phyloP scores from a whole-genome alignment of 2,797 vertebrate species.

The Tolypeutes matacus region DNA sequence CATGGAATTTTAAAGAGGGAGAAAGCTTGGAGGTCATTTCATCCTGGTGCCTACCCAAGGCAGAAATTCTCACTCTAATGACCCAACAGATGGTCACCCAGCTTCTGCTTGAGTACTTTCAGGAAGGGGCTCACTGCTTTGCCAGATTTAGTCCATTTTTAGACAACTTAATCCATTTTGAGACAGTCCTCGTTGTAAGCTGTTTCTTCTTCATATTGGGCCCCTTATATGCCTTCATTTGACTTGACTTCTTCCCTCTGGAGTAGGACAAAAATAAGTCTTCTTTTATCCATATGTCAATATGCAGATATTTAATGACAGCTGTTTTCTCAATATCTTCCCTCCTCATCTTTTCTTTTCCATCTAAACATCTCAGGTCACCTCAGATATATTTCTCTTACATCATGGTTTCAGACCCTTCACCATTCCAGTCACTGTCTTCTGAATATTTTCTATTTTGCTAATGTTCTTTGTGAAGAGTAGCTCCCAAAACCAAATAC shows the following conservation, averaged over 20 bases:
- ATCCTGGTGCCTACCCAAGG: background rate
- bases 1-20: background rate
- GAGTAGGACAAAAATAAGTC: background rate
- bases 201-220: background rate
- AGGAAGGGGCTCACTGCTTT: background rate
- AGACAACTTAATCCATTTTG: background rate
- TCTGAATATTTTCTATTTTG: constrained; percentile 6
- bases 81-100: background rate
- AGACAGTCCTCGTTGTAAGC: background rate
- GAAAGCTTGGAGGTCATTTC: background rate
- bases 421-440: background rate
- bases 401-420: background rate
- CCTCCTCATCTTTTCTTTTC: background rate
- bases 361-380: background rate
- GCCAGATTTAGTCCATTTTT: background rate
- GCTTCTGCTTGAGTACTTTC: background rate
- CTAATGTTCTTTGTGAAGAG: background rate
- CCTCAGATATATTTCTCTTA: background rate
- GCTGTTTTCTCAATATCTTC: background rate
- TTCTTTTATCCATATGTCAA: background rate
- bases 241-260: background rate
- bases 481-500: background rate
- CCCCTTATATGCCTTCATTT: background rate
- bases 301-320: constrained; percentile 17
- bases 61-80: background rate